These are phyloP conservation scores for Amphiprion clarkii DNA, from an alignment of 2,797 vertebrate genomes.

Conservation along the genomic window DNA sequence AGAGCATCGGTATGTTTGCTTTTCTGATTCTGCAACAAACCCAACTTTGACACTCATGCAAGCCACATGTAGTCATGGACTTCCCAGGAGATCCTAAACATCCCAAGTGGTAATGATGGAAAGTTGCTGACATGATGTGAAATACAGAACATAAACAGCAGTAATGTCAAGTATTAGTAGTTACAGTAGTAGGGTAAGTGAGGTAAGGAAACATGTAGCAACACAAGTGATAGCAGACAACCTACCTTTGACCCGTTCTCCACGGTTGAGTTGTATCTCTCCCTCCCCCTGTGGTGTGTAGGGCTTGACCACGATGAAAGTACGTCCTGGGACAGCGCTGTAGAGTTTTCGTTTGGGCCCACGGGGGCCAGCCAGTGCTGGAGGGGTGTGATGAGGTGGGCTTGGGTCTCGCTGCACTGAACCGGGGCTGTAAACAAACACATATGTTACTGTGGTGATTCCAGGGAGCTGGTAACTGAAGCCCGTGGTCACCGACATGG, in stretches of 20 bases:
- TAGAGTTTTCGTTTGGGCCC: slow-evolving; percentile 98
- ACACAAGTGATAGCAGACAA: slow-evolving; percentile 1
- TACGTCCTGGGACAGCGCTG: slow-evolving; percentile 96
- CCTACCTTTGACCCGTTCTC: slow-evolving; percentile 95
- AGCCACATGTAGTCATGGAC: slow-evolving; percentile 38
- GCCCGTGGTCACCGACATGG: slow-evolving; percentile 88
- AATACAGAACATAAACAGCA: slow-evolving; percentile 24
- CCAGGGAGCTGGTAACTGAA: slow-evolving; percentile 91
- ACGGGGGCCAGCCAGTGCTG: slow-evolving; percentile 82
- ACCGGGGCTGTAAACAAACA: slow-evolving; percentile 98
- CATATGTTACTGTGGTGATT: slow-evolving; percentile 96
- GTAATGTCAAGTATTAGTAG: slow-evolving; percentile 9
- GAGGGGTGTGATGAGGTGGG: slow-evolving; percentile 87
- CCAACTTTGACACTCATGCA: slow-evolving; percentile 35
- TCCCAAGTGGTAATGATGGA: neutral
- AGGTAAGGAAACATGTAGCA: slow-evolving; percentile 1
- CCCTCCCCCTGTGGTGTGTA: slow-evolving; percentile 95
- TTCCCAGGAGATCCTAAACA: slow-evolving; percentile 26
- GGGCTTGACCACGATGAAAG: slow-evolving; percentile 97
- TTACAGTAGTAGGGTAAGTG: slow-evolving; percentile 3
- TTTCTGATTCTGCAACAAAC: slow-evolving; percentile 35
- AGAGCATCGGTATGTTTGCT: slow-evolving; percentile 22
- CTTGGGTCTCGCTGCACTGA: slow-evolving; percentile 88
- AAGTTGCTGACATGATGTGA: slow-evolving; percentile 20
- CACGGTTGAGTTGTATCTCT: slow-evolving; percentile 96